phyloP scores from a whole-genome alignment of 1,140 invertebrate species.

The Pinna nobilis region DNA sequence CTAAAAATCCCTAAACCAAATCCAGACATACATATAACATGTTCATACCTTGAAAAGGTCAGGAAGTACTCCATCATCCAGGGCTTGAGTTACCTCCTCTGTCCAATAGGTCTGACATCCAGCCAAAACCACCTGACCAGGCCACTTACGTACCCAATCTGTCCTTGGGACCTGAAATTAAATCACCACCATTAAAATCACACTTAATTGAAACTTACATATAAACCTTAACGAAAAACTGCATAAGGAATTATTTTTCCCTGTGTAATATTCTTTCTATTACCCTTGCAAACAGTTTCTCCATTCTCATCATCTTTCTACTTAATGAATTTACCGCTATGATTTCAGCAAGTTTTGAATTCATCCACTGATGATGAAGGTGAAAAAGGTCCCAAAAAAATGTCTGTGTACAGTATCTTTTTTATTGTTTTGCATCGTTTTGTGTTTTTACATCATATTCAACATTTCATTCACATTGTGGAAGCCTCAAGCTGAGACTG shows the following conservation, averaged over 20 bases:
- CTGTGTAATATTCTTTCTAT: neutral
- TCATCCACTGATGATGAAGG: no score
- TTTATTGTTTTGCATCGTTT: no score
- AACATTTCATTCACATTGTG: no score
- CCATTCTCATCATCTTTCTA: neutral
- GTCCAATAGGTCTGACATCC: constrained; percentile 75
- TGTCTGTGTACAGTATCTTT: no score
- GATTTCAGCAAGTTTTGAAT: no score
- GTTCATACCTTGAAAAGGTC: constrained; percentile 66
- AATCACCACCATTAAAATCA: no score
- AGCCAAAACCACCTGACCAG: constrained; percentile 83
- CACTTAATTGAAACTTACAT: neutral
- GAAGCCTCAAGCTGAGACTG: no score
- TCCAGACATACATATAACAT: constrained; percentile 74
- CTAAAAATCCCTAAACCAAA: constrained; percentile 70
- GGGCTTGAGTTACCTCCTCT: constrained; percentile 70
- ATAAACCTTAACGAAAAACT: neutral
- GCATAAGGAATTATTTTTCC: neutral
- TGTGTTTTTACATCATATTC: no score
- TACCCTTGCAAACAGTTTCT: neutral
- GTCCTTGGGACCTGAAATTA: constrained; percentile 76
- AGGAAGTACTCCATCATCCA: constrained; percentile 62
- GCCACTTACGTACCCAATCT: constrained; percentile 85
- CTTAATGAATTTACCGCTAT: neutral
- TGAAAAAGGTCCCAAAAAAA: no score